A percentile compares a stretch with the other conserved stretches of the same genome.
phyloP scores from a whole-genome alignment of 2,888 invertebrate genomes.

The Yponomeuta malinellus region DNA sequence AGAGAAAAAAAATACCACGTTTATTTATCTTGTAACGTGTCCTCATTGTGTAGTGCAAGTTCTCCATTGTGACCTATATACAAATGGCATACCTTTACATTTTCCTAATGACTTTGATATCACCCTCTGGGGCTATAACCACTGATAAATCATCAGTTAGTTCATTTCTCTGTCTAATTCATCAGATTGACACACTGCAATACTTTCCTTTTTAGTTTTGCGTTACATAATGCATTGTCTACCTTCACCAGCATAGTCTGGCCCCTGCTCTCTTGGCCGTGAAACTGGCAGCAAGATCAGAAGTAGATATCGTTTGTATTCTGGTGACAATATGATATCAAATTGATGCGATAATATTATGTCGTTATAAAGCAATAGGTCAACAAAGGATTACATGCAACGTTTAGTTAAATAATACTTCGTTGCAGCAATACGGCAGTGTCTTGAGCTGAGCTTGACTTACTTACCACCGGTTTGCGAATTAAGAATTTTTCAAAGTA shows the following conservation, averaged over 20 bases:
- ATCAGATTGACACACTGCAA: background rate
- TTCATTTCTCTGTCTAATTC: background rate
- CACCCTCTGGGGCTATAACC: no score
- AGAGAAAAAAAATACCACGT: no score
- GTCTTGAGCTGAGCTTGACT: no score
- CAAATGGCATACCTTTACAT: no score
- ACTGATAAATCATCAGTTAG: background rate
- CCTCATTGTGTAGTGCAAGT: no score
- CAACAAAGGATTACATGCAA: background rate
- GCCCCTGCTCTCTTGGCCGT: background rate
- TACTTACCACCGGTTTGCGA: no score
- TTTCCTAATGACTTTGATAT: no score
- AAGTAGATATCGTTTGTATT: background rate
- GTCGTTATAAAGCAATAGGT: background rate
- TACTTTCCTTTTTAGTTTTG: background rate
- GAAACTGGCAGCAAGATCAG: background rate
- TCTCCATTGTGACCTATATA: no score
- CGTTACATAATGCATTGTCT: background rate
- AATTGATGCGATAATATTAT: constrained; percentile 5
- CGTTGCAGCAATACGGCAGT: no score
- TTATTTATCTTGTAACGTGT: no score
- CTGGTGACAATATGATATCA: background rate
- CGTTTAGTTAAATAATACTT: no score
- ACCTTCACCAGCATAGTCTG: background rate
- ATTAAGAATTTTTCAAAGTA: no score